phyloP scores from a whole-genome alignment of 1,140 invertebrate genomes.

The Pristionchus pacificus region DNA sequence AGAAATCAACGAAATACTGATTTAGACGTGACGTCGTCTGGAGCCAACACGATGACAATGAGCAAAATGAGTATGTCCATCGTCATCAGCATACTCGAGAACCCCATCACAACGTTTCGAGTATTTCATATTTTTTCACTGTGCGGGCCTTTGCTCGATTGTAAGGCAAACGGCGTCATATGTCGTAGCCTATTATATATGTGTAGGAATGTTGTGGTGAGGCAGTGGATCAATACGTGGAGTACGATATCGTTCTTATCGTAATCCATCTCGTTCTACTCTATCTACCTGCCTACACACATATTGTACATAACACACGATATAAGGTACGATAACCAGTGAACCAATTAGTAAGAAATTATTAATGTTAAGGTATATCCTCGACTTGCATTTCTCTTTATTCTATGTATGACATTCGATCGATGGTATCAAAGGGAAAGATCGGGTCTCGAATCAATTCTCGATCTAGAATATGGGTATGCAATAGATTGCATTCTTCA shows the following conservation, averaged over 20 bases:
- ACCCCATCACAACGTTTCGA: background rate
- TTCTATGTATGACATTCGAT: slow-evolving; percentile 50
- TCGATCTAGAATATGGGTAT: slow-evolving; percentile 50
- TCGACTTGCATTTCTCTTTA: slow-evolving; percentile 46
- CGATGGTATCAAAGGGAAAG: slow-evolving; percentile 43
- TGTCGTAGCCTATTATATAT: too few relatives aligned
- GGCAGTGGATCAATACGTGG: slow-evolving; percentile 79
- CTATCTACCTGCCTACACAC: slow-evolving; percentile 74
- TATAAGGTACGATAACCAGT: slow-evolving; percentile 46
- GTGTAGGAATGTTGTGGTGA: slow-evolving; percentile 67
- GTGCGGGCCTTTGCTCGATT: too few relatives aligned
- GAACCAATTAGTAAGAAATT: background rate
- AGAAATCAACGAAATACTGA: too few relatives aligned
- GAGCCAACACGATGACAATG: too few relatives aligned
- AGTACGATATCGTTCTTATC: slow-evolving; percentile 78
- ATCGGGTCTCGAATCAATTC: slow-evolving; percentile 21
- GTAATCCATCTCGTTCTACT: slow-evolving; percentile 76
- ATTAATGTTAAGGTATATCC: slow-evolving; percentile 32
- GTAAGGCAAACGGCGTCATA: background rate
- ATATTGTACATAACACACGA: slow-evolving; percentile 71
- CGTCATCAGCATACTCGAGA: too few relatives aligned
- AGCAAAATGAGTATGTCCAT: too few relatives aligned
- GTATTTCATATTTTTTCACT: slow-evolving; percentile 21
- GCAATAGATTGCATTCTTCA: background rate
- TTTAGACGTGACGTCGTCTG: too few relatives aligned